Evolutionary conservation across 2,888 invertebrate genomes (phyloP), one percentile per base, ranked within the genome.

Genomic region (Euspilapteryx auroguttella): DNA sequence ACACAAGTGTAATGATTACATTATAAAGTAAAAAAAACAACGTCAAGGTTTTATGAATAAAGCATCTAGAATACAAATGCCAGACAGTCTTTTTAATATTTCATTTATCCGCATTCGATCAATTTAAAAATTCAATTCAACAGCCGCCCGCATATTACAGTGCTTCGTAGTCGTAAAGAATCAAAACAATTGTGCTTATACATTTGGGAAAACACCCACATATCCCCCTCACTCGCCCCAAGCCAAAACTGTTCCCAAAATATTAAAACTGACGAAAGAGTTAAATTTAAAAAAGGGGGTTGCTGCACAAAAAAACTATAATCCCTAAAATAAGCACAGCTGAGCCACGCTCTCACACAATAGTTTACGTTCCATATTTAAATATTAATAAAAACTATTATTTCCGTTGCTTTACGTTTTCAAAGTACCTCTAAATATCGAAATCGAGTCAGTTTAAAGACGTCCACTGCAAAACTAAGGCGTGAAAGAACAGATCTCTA

Each of bases 231-330:
- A 66, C 69, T 65, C 66, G 47, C 65, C 66, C 66, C 31, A 57
- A 55, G 45, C 52, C 52, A 56, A 61, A 65, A 61, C 62, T 49
- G 54, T 62, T 61, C 61, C 57, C 62, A 54, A 69, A 71, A 68
- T 73, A 73, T 73, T 75, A 69, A 73, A 75, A 73, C 65, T 68
- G 66, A 65, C 58, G 68, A 73, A 73, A 71, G 73, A 71, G 73
- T 73, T 75, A 68, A 73, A 73, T 63, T 66, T 73, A 64, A 73
- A 69, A 63, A 45, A 53, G 52, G 61, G 66, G 65, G 63, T 57
- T 52, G 44, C 41, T 38, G 49, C 47, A 53, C 45, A 53, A 59
- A 17, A 57, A 47, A 50, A 45, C 43, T 41, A 42, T 69, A 68
- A 73, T 66, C 68, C 61, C 49, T n/a, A 56, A 61, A 57, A 61